These are phyloP conservation scores for Synaphobranchus kaupii DNA, from an alignment of 2,797 vertebrate species.

Conservation along the genomic window DNA sequence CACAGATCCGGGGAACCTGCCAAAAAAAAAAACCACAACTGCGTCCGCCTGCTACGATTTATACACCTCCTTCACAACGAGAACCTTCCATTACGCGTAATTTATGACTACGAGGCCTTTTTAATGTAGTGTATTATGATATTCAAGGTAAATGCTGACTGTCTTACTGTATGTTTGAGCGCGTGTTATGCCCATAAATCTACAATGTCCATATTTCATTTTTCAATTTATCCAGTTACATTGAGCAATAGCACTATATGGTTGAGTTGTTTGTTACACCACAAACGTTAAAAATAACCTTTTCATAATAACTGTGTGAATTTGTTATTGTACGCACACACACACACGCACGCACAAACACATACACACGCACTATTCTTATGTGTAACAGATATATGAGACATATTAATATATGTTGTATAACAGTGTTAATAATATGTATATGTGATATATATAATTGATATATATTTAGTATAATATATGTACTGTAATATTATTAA, in stretches of 20 bases:
- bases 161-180: neutral
- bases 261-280: neutral
- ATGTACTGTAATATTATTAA: no score
- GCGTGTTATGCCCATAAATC: neutral
- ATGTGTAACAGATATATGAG: neutral
- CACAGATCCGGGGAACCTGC: constrained; percentile 50
- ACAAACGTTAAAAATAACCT: neutral
- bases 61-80: neutral
- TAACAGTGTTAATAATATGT: no score
- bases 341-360: neutral
- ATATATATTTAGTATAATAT: no score
- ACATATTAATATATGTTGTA: no score
- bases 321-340: neutral
- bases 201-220: neutral
- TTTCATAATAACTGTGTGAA: neutral
- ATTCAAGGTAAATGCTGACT: constrained; percentile 5
- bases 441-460: no score
- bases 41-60: neutral
- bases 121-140: constrained; percentile 9
- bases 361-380: neutral
- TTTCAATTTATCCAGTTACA: neutral
- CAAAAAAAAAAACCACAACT: neutral
- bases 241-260: neutral
- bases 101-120: neutral
- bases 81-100: neutral